Percentiles rank a stretch among this genome's conserved stretches.
phyloP scores from a whole-genome alignment of 2,888 invertebrate species.

The Pheosia gnoma region DNA sequence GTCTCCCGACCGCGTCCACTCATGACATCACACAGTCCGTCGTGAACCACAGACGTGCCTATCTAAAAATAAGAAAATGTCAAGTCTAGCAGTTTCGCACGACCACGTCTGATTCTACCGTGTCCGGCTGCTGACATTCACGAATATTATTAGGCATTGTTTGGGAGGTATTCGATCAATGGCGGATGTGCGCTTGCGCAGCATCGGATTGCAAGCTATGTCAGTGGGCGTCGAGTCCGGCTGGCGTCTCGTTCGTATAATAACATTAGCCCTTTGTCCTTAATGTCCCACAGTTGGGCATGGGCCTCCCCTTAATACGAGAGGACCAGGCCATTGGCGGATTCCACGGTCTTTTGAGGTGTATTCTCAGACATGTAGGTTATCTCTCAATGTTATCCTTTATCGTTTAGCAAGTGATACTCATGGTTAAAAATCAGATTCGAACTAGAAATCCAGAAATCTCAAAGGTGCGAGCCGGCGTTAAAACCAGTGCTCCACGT shows the following conservation, averaged over 20 bases:
- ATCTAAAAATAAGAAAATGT: conserved; percentile 7
- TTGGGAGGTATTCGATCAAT: conserved; percentile 5
- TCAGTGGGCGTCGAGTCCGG: not conserved
- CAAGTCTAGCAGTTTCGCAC: conserved; percentile 6
- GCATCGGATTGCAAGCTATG: not conserved
- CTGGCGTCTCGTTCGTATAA: not conserved
- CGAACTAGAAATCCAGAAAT: no score
- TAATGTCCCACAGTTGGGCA: no score
- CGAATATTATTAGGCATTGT: conserved; percentile 7
- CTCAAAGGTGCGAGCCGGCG: no score
- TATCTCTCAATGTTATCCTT: no score
- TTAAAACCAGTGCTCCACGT: no score
- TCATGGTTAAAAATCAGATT: no score
- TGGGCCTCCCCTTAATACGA: no score
- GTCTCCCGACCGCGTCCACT: not conserved
- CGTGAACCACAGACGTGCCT: conserved; percentile 1
- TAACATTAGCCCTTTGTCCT: not conserved
- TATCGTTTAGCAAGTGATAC: no score
- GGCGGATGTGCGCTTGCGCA: conserved; percentile 2
- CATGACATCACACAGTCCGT: conserved; percentile 3
- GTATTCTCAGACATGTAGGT: no score
- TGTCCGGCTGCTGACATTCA: conserved; percentile 8
- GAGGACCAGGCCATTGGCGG: no score
- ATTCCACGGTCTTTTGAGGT: no score
- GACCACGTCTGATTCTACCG: conserved; percentile 2